Evolutionary conservation across 2,797 vertebrate genomes (phyloP), one percentile per base, ranked within the genome.

Genomic region (Remorina albescens): DNA sequence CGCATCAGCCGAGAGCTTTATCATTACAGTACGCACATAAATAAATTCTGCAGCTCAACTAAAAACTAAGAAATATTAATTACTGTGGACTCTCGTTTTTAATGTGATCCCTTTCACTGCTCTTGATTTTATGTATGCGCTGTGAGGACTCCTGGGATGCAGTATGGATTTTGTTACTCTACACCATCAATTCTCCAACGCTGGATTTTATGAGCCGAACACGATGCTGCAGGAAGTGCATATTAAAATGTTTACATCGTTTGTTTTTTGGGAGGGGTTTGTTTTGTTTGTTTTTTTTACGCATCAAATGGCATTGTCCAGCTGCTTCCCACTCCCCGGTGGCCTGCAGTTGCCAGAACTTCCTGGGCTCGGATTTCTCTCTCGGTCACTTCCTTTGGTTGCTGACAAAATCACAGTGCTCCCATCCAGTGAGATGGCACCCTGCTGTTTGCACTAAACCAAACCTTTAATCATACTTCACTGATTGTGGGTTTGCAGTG

Each of bases 161-260:
- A 44, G 25, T 80, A 80, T 89, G 69, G 82, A 81, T 87, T 87
- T 63, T 67, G 78, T 76, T 82, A 60, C 57, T 69, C 49, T n/a
- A 30, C 37, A n/a, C 72, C 58, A 86, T 86, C 76, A 84, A 57
- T 85, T 80, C 67, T 74, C 32, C 30, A 3, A 37, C 64, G 41
- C 46, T 82, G 80, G 36, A 49, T 79, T 89, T 88, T 71, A 82
- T 56, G 74, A 90, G 71, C 16, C 46, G 19, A 80, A 82, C 80
- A 65, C 36, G 23, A 16, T 78, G 74, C 63, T 55, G 76, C 71
- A 61, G 80, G 77, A 83, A 78, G 62, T 1, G 41, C 70, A 56
- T 84, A 74, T 87, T 78, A 74, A 80, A 87, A 86, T 81, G 44
- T 68, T 49, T 77, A 50, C 62, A 67, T 71, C 58, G 19, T 42